Conservation (phyloP, 2,797 vertebrate species). For the Phyllotis vaccarum region DNA sequence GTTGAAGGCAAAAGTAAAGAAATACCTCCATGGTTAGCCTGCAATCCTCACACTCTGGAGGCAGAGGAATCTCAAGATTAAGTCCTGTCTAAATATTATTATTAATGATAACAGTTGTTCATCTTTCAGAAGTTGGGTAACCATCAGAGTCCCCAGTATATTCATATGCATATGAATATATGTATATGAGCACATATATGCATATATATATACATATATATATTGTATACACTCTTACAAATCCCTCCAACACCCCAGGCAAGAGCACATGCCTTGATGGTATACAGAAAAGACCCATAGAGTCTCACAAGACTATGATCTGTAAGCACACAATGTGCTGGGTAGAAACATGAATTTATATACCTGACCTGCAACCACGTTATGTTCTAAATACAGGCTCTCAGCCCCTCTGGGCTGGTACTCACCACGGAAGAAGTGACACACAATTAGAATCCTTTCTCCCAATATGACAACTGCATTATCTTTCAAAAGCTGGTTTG, state of each 20-base stretch:
- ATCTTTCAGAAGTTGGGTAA: background rate
- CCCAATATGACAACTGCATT: background rate
- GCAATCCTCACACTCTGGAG: background rate
- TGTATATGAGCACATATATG: background rate
- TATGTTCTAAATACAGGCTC: background rate
- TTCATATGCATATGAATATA: background rate
- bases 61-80: background rate
- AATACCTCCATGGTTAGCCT: background rate
- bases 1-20: background rate
- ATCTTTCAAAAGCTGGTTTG: background rate
- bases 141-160: background rate
- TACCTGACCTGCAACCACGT: background rate
- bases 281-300: background rate
- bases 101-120: background rate
- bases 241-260: background rate
- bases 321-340: background rate
- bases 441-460: background rate
- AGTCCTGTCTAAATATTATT: background rate
- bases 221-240: background rate
- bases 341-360: background rate
- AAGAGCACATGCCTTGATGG: background rate
- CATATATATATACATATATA: background rate
- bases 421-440: background rate
- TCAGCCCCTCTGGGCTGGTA: background rate
- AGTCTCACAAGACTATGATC: background rate